Percentiles rank a stretch among this genome's conserved stretches.
Evolutionary conservation across 2,797 vertebrate genomes (phyloP).

Genomic region (Cyclopterus lumpus): DNA sequence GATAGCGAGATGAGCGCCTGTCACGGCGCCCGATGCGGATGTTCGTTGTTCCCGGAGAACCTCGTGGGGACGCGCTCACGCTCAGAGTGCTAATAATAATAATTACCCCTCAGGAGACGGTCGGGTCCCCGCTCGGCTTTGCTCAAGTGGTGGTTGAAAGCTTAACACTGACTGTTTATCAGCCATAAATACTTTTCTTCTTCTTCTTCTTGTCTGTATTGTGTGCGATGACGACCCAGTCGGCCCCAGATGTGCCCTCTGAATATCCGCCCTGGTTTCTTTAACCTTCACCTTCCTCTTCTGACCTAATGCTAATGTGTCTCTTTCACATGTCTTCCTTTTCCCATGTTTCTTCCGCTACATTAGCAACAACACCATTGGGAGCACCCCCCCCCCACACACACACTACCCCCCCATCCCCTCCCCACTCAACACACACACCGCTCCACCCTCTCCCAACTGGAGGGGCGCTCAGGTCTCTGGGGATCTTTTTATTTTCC

Average conservation of each 20-base stretch:
- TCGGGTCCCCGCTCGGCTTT: constrained; percentile 51
- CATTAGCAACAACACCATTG: constrained; percentile 82
- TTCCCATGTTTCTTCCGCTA: constrained; percentile 66
- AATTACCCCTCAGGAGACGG: constrained; percentile 69
- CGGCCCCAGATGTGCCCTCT: background rate
- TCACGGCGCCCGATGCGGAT: constrained; percentile 84
- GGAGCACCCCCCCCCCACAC: constrained; percentile 31
- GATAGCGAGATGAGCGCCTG: constrained; percentile 82
- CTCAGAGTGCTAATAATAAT: constrained; percentile 79
- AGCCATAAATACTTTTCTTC: background rate
- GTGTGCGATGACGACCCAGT: background rate
- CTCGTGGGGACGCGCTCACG: constrained; percentile 53
- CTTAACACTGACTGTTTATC: background rate
- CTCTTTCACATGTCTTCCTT: constrained; percentile 17
- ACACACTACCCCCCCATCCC: no score
- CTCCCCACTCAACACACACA: background rate
- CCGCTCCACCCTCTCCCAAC: constrained; percentile 57
- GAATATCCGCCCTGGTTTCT: background rate
- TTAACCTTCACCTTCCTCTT: constrained; percentile 25
- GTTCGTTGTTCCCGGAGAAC: constrained; percentile 56
- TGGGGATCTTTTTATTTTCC: constrained; percentile 81
- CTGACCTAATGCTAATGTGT: constrained; percentile 40
- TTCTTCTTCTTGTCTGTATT: no score
- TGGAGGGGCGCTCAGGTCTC: constrained; percentile 68
- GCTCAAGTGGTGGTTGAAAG: constrained; percentile 33